Percentiles rank a stretch among this genome's conserved stretches.
Conservation (phyloP, 1,140 invertebrate genomes). For the Matsumurasca onukii region DNA sequence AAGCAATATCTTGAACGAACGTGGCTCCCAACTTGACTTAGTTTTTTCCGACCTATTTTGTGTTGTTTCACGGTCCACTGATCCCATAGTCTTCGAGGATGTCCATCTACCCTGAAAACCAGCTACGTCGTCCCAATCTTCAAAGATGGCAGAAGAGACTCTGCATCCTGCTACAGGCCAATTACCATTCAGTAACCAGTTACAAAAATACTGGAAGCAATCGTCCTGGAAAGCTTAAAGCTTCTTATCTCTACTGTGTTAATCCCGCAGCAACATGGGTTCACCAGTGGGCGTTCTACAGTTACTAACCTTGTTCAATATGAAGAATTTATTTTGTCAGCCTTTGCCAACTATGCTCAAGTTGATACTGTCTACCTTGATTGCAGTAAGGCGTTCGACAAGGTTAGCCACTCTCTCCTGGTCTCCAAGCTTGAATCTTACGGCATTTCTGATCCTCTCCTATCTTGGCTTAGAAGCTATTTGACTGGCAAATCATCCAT, state of each 20-base stretch:
- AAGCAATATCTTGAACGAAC: background rate
- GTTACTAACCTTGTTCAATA: conserved; percentile 1
- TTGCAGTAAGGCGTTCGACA: conserved; percentile 3
- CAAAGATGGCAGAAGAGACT: background rate
- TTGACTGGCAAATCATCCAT: too few species aligned
- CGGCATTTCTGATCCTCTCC: too few species aligned
- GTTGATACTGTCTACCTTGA: conserved; percentile 3
- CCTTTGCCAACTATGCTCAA: background rate
- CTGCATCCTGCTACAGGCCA: background rate
- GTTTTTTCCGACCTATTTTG: background rate
- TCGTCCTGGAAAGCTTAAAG: background rate
- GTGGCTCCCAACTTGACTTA: background rate
- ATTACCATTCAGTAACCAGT: background rate
- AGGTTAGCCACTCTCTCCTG: background rate
- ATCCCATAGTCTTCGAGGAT: background rate
- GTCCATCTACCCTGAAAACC: background rate
- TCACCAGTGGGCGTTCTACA: background rate
- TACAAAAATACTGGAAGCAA: background rate
- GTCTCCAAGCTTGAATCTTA: background rate
- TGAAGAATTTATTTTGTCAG: conserved; percentile 7
- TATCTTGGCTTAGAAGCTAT: too few species aligned
- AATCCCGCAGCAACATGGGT: background rate
- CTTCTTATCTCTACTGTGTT: background rate
- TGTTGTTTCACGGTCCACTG: background rate
- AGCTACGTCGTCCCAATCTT: background rate